Percentiles rank a stretch among this genome's conserved stretches.
These are phyloP conservation scores for Trididemnum nubilum DNA, from an alignment of 23 tunicate genomes.

Conservation along the genomic window DNA sequence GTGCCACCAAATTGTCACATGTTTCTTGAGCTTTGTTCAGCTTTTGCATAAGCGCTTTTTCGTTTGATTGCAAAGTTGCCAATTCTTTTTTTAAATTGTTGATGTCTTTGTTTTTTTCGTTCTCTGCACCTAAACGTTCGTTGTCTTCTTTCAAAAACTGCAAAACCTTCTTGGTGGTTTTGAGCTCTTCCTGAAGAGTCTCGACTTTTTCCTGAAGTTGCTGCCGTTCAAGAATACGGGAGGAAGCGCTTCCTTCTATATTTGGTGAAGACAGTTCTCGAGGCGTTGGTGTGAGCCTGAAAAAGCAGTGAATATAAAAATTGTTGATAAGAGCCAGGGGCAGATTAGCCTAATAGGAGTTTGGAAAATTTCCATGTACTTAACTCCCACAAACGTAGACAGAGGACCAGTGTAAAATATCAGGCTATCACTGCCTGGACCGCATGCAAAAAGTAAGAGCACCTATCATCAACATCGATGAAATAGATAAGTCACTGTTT, in stretches of 20 bases:
- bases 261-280: neutral
- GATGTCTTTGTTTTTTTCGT: neutral
- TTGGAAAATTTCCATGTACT: too few species aligned
- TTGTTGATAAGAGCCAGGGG: too few species aligned
- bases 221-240: neutral
- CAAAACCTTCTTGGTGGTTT: conserved; percentile 33
- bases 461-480: too few species aligned
- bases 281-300: neutral
- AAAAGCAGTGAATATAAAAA: neutral
- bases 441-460: too few species aligned
- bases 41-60: conserved; percentile 13
- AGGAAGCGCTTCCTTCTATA: neutral
- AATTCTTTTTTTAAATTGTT: conserved; percentile 8
- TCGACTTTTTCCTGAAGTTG: conserved; percentile 17
- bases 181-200: conserved; percentile 5
- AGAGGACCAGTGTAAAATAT: too few species aligned
- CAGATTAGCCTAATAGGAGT: too few species aligned
- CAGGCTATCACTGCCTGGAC: too few species aligned
- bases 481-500: too few species aligned
- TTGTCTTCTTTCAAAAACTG: conserved; percentile 21
- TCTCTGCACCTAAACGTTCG: neutral
- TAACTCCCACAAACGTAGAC: too few species aligned
- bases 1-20: conserved; percentile 34
- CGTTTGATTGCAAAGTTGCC: conserved; percentile 5
- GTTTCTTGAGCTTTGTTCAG: conserved; percentile 21